Base-by-base conservation (phyloP, 2,797 vertebrate genomes). In the Sandelia bainsii region DNA sequence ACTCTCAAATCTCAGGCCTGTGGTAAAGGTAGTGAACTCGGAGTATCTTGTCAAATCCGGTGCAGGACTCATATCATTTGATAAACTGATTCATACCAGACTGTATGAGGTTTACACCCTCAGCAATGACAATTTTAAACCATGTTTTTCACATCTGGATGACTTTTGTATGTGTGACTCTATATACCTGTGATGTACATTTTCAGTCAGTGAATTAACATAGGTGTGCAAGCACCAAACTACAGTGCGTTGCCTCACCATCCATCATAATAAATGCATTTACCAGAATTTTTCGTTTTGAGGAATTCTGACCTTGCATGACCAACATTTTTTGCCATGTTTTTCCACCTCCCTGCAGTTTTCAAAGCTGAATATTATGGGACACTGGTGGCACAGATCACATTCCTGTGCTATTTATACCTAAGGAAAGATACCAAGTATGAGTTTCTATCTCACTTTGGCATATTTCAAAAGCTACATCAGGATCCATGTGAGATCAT, bases 331-430 rank as follows among this genome's bases (percentile, higher is more conserved):
- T 64, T 25, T 42, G 23, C 45, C 19, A 40, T 11, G 16, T 14
- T 40, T 53, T 34, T 49, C 6, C 0, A 32, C 22, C 42, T 62
- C 52, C 8, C 23, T 59, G 23, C 1, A 20, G 22, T 52, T 59
- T 54, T 64, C 25, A 52, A 39, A 58, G n/a, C 13, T 62, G 16
- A 34, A 58, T 17, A 27, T 42, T 5, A 51, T n/a, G 22, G 19
- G 20, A 37, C 49, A 20, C 20, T n/a, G 9, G 45, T 8, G 27
- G 34, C 25, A 39, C 42, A 27, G 29, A 11, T 29, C 64, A 44
- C 14, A 40, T 62, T 14, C 13, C 37, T 37, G 25, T 10, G 4
- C 34, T 75, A 63, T 62, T 66, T 57, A 42, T 53, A 45, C 40
- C 53, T 63, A n/a, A 37, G 39, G 23, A 37, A 12, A 17, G 9